Conservation (phyloP, 2,888 invertebrate genomes). For the Dyspetes luteomarginatus region DNA sequence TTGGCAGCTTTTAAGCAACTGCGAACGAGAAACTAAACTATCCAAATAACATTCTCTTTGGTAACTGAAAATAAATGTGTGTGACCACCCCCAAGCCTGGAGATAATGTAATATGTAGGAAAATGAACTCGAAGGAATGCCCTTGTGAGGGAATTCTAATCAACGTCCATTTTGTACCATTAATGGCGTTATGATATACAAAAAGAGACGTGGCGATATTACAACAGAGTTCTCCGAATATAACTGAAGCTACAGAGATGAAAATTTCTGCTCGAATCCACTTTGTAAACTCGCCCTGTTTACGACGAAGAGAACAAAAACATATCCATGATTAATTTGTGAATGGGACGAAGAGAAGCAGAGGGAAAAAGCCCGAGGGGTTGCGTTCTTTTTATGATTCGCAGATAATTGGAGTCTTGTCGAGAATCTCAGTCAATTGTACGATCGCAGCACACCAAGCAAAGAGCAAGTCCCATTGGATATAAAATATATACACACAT, state of each 20-base stretch:
- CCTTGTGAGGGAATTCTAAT: slow-evolving; percentile 54
- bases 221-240: slow-evolving; percentile 17
- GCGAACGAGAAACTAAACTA: not conserved
- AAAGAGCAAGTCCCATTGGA: not conserved
- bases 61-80: slow-evolving; percentile 31
- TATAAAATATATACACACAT: too few species aligned
- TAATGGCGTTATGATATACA: slow-evolving; percentile 21
- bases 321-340: not conserved
- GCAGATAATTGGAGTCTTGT: slow-evolving; percentile 14
- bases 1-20: slow-evolving; percentile 5
- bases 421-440: not conserved
- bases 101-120: not conserved
- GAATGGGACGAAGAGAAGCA: not conserved
- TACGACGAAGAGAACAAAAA: not conserved
- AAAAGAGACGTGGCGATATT: slow-evolving; percentile 20
- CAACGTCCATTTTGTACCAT: slow-evolving; percentile 47
- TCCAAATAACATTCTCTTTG: slow-evolving; percentile 24
- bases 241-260: not conserved
- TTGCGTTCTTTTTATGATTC: not conserved
- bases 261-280: not conserved
- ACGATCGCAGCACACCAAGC: not conserved
- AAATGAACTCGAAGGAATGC: slow-evolving; percentile 17
- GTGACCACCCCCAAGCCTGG: not conserved
- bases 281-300: not conserved
- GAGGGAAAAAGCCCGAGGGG: not conserved